Conservation (phyloP, 1,140 invertebrate genomes). For the Ips nitidus region DNA sequence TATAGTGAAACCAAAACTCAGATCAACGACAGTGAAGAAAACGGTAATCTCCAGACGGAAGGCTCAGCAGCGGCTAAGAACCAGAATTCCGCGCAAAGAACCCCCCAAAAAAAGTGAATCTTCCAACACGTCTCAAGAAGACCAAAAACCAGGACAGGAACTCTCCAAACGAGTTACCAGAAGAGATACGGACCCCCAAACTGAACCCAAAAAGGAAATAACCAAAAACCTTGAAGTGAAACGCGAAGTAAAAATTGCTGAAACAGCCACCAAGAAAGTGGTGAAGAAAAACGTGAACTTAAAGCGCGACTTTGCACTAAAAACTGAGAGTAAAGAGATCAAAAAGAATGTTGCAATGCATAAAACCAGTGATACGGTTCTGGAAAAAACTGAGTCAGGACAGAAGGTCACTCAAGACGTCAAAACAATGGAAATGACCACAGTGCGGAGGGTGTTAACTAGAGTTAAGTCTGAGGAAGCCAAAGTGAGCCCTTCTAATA, state of each 20-base stretch:
- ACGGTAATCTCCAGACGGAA: constrained; percentile 34
- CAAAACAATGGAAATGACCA: constrained; percentile 27
- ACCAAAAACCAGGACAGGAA: constrained; percentile 11
- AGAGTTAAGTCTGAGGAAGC: neutral
- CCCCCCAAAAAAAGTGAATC: constrained; percentile 10
- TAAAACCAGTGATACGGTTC: constrained; percentile 35
- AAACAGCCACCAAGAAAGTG: constrained; percentile 17
- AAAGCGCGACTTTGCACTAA: constrained; percentile 29
- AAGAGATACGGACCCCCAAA: constrained; percentile 12
- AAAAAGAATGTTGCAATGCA: constrained; percentile 30
- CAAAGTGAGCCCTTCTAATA: neutral
- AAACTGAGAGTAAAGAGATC: constrained; percentile 24
- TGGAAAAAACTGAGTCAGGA: constrained; percentile 11
- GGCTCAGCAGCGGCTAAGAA: constrained; percentile 28
- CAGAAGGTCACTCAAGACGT: constrained; percentile 19
- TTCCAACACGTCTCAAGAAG: neutral
- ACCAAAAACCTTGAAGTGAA: constrained; percentile 33
- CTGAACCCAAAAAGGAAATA: constrained; percentile 21
- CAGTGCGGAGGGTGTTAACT: constrained; percentile 19
- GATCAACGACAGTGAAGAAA: constrained; percentile 42
- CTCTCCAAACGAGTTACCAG: constrained; percentile 14
- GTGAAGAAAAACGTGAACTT: constrained; percentile 30
- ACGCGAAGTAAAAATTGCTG: constrained; percentile 28
- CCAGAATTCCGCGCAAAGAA: constrained; percentile 4
- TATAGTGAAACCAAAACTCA: constrained; percentile 39